Percentiles rank a stretch among this genome's conserved stretches.
These are phyloP conservation scores for Nesospiza acunhae DNA, from an alignment of 2,113 vertebrate genomes.

Conservation along the genomic window DNA sequence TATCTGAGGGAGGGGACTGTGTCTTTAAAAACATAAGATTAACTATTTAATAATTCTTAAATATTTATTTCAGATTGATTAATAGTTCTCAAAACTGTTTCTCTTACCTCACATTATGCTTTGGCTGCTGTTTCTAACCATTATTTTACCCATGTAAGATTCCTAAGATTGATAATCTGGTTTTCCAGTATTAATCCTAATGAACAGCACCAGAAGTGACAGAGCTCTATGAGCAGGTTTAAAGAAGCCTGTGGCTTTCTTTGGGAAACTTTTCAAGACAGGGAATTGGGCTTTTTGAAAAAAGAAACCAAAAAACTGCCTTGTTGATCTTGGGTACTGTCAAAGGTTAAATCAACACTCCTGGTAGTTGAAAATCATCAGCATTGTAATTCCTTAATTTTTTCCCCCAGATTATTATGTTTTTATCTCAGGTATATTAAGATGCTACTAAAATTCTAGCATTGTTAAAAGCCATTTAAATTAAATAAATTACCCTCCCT, in stretches of 20 bases:
- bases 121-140: neutral
- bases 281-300: neutral
- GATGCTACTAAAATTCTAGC: neutral
- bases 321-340: neutral
- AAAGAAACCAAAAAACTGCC: no score
- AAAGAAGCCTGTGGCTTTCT: neutral
- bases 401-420: neutral
- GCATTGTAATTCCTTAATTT: fast-evolving
- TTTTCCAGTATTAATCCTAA: neutral
- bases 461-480: neutral
- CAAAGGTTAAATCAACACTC: neutral
- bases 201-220: neutral
- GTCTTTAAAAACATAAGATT: neutral
- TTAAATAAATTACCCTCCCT: neutral
- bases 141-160: neutral
- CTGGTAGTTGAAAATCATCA: neutral
- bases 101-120: neutral
- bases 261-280: neutral
- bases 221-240: neutral
- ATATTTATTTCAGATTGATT: neutral
- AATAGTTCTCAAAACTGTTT: neutral
- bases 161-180: neutral
- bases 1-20: neutral
- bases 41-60: neutral
- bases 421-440: neutral